phyloP scores from a whole-genome alignment of 2,888 invertebrate genomes.

The Drosophila nr. fundita region DNA sequence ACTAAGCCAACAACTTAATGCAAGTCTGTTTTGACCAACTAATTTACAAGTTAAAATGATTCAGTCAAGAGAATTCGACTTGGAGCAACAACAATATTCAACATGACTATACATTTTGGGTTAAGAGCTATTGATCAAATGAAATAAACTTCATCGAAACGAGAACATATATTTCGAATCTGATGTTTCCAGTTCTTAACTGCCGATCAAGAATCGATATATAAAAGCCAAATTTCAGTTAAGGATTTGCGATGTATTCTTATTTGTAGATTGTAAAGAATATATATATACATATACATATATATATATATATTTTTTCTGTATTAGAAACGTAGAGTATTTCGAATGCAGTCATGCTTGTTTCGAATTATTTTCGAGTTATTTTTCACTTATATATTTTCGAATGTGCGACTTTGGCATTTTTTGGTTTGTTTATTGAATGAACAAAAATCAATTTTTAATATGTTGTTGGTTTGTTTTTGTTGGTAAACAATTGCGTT shows the following conservation, averaged over 20 bases:
- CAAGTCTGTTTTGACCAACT: not conserved
- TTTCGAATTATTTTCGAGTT: slow-evolving; percentile 9
- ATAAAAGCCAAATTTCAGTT: not conserved
- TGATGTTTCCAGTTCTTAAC: not conserved
- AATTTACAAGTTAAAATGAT: not conserved
- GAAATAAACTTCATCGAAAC: not conserved
- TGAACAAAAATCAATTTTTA: slow-evolving; percentile 39
- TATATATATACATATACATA: too few species aligned
- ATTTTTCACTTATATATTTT: slow-evolving; percentile 16
- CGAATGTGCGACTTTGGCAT: slow-evolving; percentile 34
- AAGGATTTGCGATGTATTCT: not conserved
- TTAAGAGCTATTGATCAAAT: not conserved
- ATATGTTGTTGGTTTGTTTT: slow-evolving; percentile 6
- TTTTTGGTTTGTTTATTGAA: slow-evolving; percentile 24
- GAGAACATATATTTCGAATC: not conserved
- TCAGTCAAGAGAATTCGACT: not conserved
- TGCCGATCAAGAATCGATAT: not conserved
- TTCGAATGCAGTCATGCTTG: not conserved
- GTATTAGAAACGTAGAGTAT: slow-evolving; percentile 24
- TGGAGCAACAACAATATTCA: not conserved
- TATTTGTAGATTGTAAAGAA: not conserved
- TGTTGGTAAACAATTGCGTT: slow-evolving; percentile 20
- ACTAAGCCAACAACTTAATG: not conserved
- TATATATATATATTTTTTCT: too few species aligned
- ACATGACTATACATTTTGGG: not conserved